Base-by-base conservation (phyloP, 1,140 invertebrate genomes). In the Drosophila pallidifrons region DNA sequence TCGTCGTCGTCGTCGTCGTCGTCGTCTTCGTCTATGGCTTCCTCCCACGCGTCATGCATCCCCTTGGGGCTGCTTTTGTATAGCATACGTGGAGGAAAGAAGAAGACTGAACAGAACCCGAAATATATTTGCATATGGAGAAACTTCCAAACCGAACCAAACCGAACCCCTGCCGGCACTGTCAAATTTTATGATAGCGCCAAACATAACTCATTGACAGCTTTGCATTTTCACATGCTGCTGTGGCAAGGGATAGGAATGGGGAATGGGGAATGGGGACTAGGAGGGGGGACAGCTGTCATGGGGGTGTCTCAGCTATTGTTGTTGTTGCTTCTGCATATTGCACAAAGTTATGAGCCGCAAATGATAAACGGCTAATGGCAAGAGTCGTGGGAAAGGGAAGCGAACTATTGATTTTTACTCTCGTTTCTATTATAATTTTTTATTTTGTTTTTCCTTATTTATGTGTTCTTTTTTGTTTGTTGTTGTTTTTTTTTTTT, bases 261-360 rank as follows among this genome's bases (percentile, higher is more conserved):
- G 8, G 8, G 61, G 0, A 25, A 35, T 35, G n/a, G 10, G 61
- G 0, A 25, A 8, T 8, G n/a, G 10, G 35, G 32, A 13, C 49
- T 20, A 20, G 32, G 65, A 61, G n/a, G 32, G 38, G 54, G 59
- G 32, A 0, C 32, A 2, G n/a, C 28, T 41, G 61, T 10, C 15
- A 32, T 4, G 35, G 35, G 32, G 54, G 54, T 64, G 43, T 58
- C 38, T 54, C 59, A 52, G 45, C 10, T 46, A 46, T 13, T 71
- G 13, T 57, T 59, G 32, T 55, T 70, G 76, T 8, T 32, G 32
- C 32, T 86, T 87, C 68, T 91, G 87, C 79, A 90, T 90, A 90
- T 90, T 90, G 87, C 88, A 91, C 82, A 91, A 87, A 87, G 87
- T 90, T 91, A 90, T 90, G 87, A 90, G 87, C 87, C 87, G 87